These are phyloP conservation scores for Patella ulyssiponensis DNA, from an alignment of 2,888 invertebrate species.

Conservation along the genomic window DNA sequence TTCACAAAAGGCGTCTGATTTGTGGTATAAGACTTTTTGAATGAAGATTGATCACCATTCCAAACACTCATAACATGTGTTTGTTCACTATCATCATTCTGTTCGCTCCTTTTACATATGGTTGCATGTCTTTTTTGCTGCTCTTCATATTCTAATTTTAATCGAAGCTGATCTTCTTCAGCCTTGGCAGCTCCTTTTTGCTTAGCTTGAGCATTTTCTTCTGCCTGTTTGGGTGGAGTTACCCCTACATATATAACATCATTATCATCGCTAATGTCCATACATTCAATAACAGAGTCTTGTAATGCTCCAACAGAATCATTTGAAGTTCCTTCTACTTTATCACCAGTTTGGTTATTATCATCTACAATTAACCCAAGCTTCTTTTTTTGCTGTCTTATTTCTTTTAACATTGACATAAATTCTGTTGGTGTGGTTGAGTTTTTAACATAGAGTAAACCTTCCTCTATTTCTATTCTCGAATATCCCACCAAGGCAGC, in stretches of 20 bases:
- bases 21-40: too few relatives aligned
- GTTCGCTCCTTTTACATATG: too few relatives aligned
- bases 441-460: constrained; percentile 46
- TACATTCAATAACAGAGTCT: not conserved
- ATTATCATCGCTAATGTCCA: too few relatives aligned
- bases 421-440: constrained; percentile 50
- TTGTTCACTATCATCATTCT: not conserved
- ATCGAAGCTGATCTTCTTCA: too few relatives aligned
- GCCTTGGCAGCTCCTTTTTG: too few relatives aligned
- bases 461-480: constrained; percentile 42
- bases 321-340: not conserved
- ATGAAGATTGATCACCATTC: not conserved
- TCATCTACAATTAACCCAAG: constrained; percentile 13
- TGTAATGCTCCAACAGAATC: not conserved
- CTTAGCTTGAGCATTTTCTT: too few relatives aligned
- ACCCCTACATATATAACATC: not conserved
- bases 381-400: constrained; percentile 24
- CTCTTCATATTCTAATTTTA: too few relatives aligned
- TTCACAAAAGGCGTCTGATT: too few relatives aligned
- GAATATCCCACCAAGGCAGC: constrained; percentile 48
- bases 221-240: not conserved
- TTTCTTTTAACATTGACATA: constrained; percentile 41
- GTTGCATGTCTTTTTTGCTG: too few relatives aligned
- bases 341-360: constrained; percentile 16
- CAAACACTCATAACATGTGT: not conserved